These are phyloP conservation scores for Hemistola chrysoprasaria DNA, from an alignment of 2,888 invertebrate species.

Conservation along the genomic window DNA sequence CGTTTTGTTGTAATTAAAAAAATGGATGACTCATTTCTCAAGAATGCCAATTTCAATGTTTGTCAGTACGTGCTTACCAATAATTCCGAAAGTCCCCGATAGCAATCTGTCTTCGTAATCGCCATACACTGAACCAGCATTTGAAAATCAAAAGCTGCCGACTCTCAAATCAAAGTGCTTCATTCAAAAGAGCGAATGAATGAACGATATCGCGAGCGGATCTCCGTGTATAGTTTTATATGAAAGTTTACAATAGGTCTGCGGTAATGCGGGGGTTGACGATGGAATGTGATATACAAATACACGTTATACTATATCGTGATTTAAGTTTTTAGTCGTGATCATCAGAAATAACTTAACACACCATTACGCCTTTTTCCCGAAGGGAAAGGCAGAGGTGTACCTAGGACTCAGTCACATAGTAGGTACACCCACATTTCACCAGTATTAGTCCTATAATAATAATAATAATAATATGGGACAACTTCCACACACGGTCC, in stretches of 20 bases:
- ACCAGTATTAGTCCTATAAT: too few species aligned
- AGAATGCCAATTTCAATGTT: slow-evolving; percentile 3
- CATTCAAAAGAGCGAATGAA: slow-evolving; percentile 50
- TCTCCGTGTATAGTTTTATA: slow-evolving; percentile 70
- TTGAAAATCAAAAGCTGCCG: slow-evolving; percentile 60
- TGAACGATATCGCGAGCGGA: slow-evolving; percentile 71
- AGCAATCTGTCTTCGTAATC: slow-evolving; percentile 14
- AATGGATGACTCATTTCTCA: too few species aligned
- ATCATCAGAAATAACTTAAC: too few species aligned
- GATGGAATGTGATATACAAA: slow-evolving; percentile 41
- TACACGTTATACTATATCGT: too few species aligned
- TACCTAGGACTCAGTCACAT: too few species aligned
- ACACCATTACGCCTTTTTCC: too few species aligned
- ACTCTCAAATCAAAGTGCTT: slow-evolving; percentile 68
- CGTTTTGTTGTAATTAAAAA: too few species aligned
- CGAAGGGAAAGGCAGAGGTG: too few species aligned
- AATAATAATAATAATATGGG: too few species aligned
- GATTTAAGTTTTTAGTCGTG: too few species aligned
- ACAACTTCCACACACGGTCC: too few species aligned
- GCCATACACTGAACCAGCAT: slow-evolving; percentile 23
- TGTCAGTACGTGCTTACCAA: slow-evolving; percentile 9
- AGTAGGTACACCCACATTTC: too few species aligned
- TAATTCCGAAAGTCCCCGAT: slow-evolving; percentile 8
- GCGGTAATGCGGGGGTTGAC: slow-evolving; percentile 63
- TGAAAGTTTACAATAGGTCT: slow-evolving; percentile 40